Evolutionary conservation across 2,113 vertebrate species (phyloP), one percentile per base, ranked within the genome.

Genomic region (Ovis canadensis): DNA sequence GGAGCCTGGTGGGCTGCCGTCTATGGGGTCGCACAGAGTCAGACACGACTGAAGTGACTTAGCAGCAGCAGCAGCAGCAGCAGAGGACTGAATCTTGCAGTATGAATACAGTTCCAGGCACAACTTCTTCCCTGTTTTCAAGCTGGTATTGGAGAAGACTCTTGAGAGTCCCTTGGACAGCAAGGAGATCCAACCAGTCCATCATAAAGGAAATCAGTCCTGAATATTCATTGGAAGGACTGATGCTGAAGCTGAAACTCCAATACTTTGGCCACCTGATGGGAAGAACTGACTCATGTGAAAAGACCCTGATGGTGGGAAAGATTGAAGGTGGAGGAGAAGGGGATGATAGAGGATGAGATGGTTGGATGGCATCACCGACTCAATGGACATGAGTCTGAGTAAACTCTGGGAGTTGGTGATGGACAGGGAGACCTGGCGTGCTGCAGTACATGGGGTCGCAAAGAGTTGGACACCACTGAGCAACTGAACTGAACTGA

Each of bases 81-180:
- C 13, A 60, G 27, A 94, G 94, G 90, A 74, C 43, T 88, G 54
- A 94, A 43, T 43, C 25, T 77, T 87, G 40, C 40, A 67, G 17
- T 92, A 94, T 87, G 55, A 77, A 45, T 59, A 90, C 1, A 82
- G 11, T 97, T 90, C 59, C 43, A 8, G 33, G 54, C 17, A 94
- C 9, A 27, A 10, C 23, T 88, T 81, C 80, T 90, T 8, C 0
- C 14, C 59, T 19, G 45, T 86, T 90, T 43, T 31, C 40, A 90
- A 86, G 71, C 48, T 83, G 17, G 64, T 36, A 5, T 71, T 71
- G n/a, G 64, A 71, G 9, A 23, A 71, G 64, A 71, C 64, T 36
- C 64, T 36, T 71, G 64, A 71, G 64, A 71, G 64, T 36, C n/a
- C 64, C 5, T 71, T 36, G 64, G 64, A 23, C n/a, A 1, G n/a